Evolutionary conservation across 2,797 vertebrate genomes (phyloP).

Genomic region (Silurus lanzhouensis): DNA sequence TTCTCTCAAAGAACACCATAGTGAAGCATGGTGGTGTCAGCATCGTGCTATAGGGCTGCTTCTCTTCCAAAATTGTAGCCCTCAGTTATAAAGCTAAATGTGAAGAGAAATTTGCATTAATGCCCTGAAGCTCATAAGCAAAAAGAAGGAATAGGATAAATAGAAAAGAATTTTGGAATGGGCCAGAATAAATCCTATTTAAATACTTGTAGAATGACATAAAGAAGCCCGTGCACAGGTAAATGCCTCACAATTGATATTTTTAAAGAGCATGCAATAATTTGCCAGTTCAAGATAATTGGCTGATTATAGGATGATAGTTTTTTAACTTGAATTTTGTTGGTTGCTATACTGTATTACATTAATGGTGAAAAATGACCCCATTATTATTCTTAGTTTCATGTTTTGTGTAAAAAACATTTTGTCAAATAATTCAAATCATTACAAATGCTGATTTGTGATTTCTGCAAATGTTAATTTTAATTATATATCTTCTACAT

Average conservation of each 20-base stretch:
- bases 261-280: not conserved
- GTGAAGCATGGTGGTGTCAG: not conserved
- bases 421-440: not conserved
- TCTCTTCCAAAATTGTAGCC: not conserved
- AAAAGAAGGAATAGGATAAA: not conserved
- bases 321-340: not conserved
- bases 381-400: not conserved
- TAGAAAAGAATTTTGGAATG: not conserved
- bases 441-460: not conserved
- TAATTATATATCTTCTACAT: not conserved
- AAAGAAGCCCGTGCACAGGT: not conserved
- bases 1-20: not conserved
- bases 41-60: not conserved
- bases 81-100: not conserved
- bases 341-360: not conserved
- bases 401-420: not conserved
- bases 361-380: not conserved
- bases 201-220: not conserved
- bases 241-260: not conserved
- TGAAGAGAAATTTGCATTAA: not conserved
- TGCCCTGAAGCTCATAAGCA: not conserved
- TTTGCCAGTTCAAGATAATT: not conserved
- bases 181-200: not conserved
- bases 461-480: not conserved
- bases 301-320: not conserved